Evolutionary conservation across 2,888 invertebrate species (phyloP), one percentile per base, ranked within the genome.

Genomic region (Phyllotreta striolata): DNA sequence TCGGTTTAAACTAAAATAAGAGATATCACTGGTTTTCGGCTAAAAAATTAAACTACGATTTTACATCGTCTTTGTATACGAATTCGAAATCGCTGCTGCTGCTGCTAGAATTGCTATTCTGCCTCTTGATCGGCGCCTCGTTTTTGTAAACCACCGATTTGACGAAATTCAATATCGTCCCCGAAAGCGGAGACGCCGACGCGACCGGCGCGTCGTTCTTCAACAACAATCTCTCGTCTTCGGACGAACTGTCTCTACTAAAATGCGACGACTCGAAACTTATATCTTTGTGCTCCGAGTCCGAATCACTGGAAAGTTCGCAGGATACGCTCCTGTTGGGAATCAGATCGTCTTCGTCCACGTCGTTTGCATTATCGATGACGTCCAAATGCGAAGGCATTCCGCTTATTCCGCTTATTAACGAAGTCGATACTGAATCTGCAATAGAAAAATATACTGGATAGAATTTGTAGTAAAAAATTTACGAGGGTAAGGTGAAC

Each of bases 381-480:
- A 76, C 74, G 63, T 81, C 81, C n/a, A 80, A 66, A 68, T 80
- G 74, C 1, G 81, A 81, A 8, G 82, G 82, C 81, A 82, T 82
- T 10, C 77, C 63, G 55, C 71, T 74, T 55, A 80, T 70, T 7
- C 80, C 80, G 66, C 77, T 79, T 55, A 77, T 74, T 35, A 80
- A 66, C 0, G 79, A 80, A 71, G 76, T 79, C 54, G 80, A 77
- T 24, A 76, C 71, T 9, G 81, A 81, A 74, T 79, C 80, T 81
- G 67, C 6, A 62, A 24, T 24, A 24, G 24, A 24, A 24, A 24
- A 24, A 24, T 24, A 24, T 24, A n/a, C n/a, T n/a, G n/a, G n/a
- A n/a, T n/a, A n/a, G n/a, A n/a, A n/a, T n/a, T n/a, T n/a, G n/a
- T n/a, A n/a, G n/a, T n/a, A n/a, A n/a, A n/a, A n/a, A n/a, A n/a